These are phyloP conservation scores for Sus cebifrons DNA, from an alignment of 2,797 vertebrate genomes.

Conservation along the genomic window DNA sequence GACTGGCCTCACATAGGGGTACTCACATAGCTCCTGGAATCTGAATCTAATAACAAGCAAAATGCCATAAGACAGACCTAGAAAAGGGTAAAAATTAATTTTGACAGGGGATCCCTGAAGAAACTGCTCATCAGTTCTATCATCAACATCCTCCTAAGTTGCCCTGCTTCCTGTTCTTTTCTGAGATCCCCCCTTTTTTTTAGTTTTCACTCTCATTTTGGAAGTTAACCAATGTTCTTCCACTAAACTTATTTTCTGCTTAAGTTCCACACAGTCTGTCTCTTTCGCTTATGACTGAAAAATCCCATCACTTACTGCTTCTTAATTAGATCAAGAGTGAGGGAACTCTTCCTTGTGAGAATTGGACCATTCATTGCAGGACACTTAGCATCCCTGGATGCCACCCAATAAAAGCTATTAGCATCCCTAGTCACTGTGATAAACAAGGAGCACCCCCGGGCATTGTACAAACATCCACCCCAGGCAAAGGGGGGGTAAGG, in stretches of 20 bases:
- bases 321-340: background rate
- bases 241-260: background rate
- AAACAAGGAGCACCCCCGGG: background rate
- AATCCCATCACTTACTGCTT: background rate
- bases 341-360: slow-evolving; percentile 1
- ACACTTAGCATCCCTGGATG: background rate
- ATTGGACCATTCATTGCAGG: background rate
- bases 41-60: background rate
- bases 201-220: background rate
- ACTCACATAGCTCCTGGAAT: background rate
- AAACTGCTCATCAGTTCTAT: background rate
- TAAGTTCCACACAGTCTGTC: slow-evolving; percentile 13
- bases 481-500: background rate
- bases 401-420: background rate
- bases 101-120: background rate
- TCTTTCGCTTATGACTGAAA: slow-evolving; percentile 26
- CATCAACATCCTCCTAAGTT: too few species aligned
- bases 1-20: background rate
- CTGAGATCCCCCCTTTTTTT: background rate
- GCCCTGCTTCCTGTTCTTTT: background rate
- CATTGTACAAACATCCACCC: background rate
- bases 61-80: background rate
- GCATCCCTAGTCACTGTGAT: background rate
- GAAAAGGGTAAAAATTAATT: background rate
- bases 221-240: background rate